These are phyloP conservation scores for Mastomys natalensis DNA, from an alignment of 2,113 vertebrate genomes.

Conservation along the genomic window DNA sequence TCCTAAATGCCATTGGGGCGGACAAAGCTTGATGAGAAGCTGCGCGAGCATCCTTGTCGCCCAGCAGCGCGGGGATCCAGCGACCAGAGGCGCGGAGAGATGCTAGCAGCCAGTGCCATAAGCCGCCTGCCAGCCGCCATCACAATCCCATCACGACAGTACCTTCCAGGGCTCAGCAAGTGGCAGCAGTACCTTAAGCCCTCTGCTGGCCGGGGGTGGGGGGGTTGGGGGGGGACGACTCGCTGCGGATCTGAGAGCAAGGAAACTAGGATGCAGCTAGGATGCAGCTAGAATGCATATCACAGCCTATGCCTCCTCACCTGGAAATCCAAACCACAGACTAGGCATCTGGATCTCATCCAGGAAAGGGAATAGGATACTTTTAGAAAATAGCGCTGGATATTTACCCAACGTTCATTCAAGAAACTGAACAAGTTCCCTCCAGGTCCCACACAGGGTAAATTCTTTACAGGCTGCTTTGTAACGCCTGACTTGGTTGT, in stretches of 20 bases:
- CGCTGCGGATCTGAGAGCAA: neutral
- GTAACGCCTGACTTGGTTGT: neutral
- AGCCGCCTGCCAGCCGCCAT: slow-evolving; percentile 75
- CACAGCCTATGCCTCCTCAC: neutral
- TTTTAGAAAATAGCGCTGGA: neutral
- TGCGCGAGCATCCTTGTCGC: slow-evolving; percentile 65
- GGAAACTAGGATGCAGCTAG: neutral
- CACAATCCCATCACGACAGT: slow-evolving; percentile 41
- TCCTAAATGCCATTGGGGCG: slow-evolving; percentile 8
- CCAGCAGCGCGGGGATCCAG: slow-evolving; percentile 39
- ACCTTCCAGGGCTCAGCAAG: neutral
- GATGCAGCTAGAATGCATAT: no score
- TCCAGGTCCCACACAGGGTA: neutral
- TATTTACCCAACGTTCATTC: neutral
- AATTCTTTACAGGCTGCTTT: neutral
- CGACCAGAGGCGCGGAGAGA: slow-evolving; percentile 60
- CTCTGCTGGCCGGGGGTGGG: slow-evolving; percentile 61
- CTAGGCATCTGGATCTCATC: neutral
- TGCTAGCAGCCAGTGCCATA: slow-evolving; percentile 63
- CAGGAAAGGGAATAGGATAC: neutral
- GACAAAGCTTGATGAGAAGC: slow-evolving; percentile 51
- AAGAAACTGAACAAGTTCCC: neutral
- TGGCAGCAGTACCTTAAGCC: slow-evolving; percentile 11
- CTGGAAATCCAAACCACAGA: neutral
- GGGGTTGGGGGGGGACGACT: neutral